Evolutionary conservation across 2,113 vertebrate species (phyloP).

Genomic region (Aspiorhynchus laticeps): DNA sequence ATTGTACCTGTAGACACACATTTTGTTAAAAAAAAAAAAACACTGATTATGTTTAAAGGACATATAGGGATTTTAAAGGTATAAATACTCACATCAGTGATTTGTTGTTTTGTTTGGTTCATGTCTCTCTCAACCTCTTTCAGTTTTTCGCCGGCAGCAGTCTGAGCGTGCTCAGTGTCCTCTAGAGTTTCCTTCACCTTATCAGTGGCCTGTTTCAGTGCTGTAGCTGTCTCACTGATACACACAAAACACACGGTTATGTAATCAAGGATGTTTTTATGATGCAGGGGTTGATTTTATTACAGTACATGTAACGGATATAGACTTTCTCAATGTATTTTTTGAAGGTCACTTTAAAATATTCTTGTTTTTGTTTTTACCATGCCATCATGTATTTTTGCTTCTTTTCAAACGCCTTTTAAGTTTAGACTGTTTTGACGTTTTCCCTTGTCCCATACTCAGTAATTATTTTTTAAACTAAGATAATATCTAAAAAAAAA

Average conservation of each 20-base stretch:
- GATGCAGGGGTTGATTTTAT: background rate
- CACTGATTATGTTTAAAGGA: background rate
- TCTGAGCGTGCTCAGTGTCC: constrained; percentile 86
- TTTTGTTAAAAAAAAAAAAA: background rate
- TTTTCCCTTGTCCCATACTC: background rate
- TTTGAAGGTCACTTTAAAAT: background rate
- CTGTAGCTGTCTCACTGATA: constrained; percentile 80
- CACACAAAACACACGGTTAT: background rate
- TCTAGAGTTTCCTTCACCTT: constrained; percentile 81
- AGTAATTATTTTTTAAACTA: background rate
- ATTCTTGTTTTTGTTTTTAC: background rate
- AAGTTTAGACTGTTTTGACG: background rate
- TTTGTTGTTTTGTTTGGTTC: constrained; percentile 81
- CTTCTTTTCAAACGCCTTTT: background rate
- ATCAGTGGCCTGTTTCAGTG: constrained; percentile 80
- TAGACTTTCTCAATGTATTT: background rate
- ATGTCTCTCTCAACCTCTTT: constrained; percentile 85
- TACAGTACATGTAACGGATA: background rate
- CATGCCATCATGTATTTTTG: background rate
- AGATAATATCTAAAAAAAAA: background rate
- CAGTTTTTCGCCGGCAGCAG: constrained; percentile 80
- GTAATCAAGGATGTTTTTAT: background rate
- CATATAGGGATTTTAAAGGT: background rate
- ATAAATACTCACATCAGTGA: constrained; percentile 79
- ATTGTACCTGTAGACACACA: constrained; percentile 80